Conservation (phyloP, 2,113 vertebrate genomes). For the Furnarius figulus region DNA sequence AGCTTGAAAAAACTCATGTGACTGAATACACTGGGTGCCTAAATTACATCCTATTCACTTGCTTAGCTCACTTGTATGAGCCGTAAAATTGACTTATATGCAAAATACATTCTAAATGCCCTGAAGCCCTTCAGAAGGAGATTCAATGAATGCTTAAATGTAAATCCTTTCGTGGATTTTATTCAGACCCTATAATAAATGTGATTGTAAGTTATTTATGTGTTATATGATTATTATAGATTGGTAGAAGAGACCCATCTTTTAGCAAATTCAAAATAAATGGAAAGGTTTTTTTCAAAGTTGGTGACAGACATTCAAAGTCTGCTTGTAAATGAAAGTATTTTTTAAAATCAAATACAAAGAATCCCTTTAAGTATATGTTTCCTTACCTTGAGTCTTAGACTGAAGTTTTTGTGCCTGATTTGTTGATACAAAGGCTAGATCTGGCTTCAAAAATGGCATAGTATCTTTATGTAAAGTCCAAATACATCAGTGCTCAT, state of each 20-base stretch:
- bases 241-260: conserved; percentile 4
- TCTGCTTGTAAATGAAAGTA: conserved; percentile 54
- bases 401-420: conserved; percentile 52
- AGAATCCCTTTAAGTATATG: conserved; percentile 47
- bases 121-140: background rate
- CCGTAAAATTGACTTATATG: background rate
- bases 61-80: background rate
- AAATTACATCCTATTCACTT: background rate
- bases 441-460: conserved; percentile 61
- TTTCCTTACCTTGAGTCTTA: conserved; percentile 57
- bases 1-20: background rate
- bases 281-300: conserved; percentile 41
- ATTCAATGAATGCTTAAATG: background rate
- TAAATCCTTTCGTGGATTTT: background rate
- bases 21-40: background rate
- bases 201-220: background rate
- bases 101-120: background rate
- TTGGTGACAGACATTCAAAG: conserved; percentile 46
- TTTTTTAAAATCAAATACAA: conserved; percentile 66
- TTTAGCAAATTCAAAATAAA: conserved; percentile 34
- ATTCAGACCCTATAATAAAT: background rate
- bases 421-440: conserved; percentile 68
- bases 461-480: conserved; percentile 42
- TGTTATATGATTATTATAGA: background rate
- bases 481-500: conserved; percentile 49